Conservation (phyloP, 2,888 invertebrate genomes). For the Crematogaster levior region DNA sequence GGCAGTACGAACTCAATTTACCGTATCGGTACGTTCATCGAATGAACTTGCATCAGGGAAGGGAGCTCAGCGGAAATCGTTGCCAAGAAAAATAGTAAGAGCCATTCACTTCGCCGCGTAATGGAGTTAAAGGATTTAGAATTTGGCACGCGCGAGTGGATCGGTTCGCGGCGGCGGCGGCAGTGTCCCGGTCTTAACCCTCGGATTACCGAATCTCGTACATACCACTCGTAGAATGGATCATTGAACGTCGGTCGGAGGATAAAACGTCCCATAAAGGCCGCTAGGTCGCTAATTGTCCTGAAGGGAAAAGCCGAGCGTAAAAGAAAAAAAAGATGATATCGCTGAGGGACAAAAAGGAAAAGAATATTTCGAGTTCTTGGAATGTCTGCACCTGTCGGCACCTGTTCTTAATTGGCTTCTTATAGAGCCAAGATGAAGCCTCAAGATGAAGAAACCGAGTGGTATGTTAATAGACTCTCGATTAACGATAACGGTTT, state of each 20-base stretch:
- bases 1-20: conserved; percentile 40
- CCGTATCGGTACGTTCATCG: conserved; percentile 40
- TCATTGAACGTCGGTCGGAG: conserved; percentile 28
- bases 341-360: not conserved
- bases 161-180: conserved; percentile 8
- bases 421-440: too few relatives aligned
- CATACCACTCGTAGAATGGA: conserved; percentile 22
- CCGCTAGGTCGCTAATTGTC: conserved; percentile 21
- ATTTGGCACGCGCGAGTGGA: conserved; percentile 42
- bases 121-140: conserved; percentile 53
- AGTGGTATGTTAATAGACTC: not conserved
- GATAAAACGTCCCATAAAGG: conserved; percentile 31
- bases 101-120: conserved; percentile 49
- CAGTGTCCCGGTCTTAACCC: conserved; percentile 13
- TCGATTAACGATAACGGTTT: conserved; percentile 12
- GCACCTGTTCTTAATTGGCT: conserved; percentile 30
- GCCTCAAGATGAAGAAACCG: not conserved
- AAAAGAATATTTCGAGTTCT: conserved; percentile 1
- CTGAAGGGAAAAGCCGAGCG: not conserved
- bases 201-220: conserved; percentile 38
- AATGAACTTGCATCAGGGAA: conserved; percentile 34
- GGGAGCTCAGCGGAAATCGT: conserved; percentile 43
- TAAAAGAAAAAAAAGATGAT: not conserved
- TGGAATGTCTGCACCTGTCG: conserved; percentile 16
- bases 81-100: conserved; percentile 55